Evolutionary conservation across 1,140 invertebrate genomes (phyloP).

Genomic region (Propsilocerus akamusi): DNA sequence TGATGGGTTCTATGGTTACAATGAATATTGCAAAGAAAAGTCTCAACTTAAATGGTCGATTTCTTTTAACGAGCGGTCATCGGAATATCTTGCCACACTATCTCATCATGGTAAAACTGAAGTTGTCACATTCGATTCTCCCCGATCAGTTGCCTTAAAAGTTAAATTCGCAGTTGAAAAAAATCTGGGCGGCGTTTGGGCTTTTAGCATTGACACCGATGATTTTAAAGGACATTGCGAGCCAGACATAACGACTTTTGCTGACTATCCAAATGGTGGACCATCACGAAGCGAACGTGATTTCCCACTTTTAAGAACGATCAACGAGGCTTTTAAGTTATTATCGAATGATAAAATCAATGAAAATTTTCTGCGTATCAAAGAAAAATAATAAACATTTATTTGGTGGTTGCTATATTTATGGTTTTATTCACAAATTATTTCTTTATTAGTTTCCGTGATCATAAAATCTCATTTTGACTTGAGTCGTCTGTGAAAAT

Average conservation of each 20-base stretch:
- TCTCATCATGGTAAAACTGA: background rate
- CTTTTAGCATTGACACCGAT: slow-evolving; percentile 8
- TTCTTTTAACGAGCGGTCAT: background rate
- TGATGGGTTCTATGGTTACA: slow-evolving; percentile 51
- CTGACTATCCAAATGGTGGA: background rate
- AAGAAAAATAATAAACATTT: too few species aligned
- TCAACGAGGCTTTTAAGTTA: background rate
- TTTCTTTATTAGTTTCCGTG: too few species aligned
- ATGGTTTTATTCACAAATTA: too few species aligned
- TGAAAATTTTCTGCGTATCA: too few species aligned
- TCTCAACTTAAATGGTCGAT: background rate
- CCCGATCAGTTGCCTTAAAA: background rate
- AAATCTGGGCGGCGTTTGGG: slow-evolving; percentile 6
- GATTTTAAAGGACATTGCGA: slow-evolving; percentile 1
- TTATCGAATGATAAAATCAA: background rate
- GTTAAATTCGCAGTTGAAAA: slow-evolving; percentile 6
- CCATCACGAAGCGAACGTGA: background rate
- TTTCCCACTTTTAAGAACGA: background rate
- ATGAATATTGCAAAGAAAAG: slow-evolving; percentile 31
- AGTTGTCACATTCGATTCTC: background rate
- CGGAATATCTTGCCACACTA: background rate
- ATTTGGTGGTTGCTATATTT: too few species aligned
- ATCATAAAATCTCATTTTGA: too few species aligned
- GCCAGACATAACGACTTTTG: background rate
- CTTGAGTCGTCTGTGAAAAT: too few species aligned